Conservation (phyloP, 1,140 invertebrate genomes). For the Fopius arisanus region DNA sequence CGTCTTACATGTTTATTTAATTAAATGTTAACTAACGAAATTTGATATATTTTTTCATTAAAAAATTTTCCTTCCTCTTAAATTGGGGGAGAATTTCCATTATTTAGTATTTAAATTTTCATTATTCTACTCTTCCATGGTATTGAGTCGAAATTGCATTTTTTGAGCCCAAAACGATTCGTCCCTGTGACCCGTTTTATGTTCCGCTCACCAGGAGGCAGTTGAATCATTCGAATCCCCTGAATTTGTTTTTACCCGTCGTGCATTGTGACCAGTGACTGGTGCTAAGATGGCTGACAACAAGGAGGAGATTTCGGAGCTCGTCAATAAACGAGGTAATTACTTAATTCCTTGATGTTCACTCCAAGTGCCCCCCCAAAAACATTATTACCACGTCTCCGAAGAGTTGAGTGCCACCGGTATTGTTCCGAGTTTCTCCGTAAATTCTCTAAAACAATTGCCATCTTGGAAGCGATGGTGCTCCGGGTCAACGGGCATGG, state of each 20-base stretch:
- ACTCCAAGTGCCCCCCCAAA: constrained; percentile 9
- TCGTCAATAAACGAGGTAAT: constrained; percentile 68
- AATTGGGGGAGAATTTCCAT: too few relatives aligned
- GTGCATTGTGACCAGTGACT: constrained; percentile 63
- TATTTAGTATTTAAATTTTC: too few relatives aligned
- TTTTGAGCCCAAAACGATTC: too few relatives aligned
- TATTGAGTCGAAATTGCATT: too few relatives aligned
- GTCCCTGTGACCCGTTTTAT: neutral
- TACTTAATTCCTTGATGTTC: constrained; percentile 35
- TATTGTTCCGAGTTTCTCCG: neutral
- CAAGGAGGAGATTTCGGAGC: constrained; percentile 67
- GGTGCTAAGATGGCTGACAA: constrained; percentile 72
- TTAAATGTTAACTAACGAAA: too few relatives aligned
- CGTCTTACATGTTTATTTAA: too few relatives aligned
- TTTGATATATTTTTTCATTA: too few relatives aligned
- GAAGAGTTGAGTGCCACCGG: neutral
- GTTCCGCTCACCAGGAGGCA: neutral
- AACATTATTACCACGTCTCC: neutral
- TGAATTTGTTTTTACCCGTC: constrained; percentile 62
- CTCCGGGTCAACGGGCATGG: constrained; percentile 33
- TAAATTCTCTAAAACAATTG: constrained; percentile 43
- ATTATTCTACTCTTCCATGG: too few relatives aligned
- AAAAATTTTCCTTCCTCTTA: too few relatives aligned
- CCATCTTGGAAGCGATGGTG: constrained; percentile 46
- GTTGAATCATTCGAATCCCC: constrained; percentile 10